phyloP scores from a whole-genome alignment of 1,140 invertebrate genomes.

The Sinonovacula constricta region DNA sequence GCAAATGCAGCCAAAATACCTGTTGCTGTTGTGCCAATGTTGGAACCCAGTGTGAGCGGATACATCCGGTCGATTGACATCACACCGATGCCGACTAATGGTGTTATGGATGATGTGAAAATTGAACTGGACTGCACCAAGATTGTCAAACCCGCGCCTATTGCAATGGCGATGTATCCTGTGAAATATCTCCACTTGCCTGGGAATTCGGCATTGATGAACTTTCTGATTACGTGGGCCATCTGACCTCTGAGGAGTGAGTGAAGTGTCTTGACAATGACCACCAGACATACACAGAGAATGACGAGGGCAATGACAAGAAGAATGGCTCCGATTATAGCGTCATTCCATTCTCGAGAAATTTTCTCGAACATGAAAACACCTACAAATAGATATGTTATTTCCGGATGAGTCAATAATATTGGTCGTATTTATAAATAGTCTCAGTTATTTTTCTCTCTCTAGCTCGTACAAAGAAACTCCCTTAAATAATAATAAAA shows the following conservation, averaged over 20 bases:
- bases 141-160: slow-evolving; percentile 82
- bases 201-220: slow-evolving; percentile 81
- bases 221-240: slow-evolving; percentile 79
- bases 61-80: slow-evolving; percentile 82
- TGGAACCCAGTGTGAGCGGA: slow-evolving; percentile 82
- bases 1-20: slow-evolving; percentile 80
- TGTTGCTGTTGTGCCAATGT: slow-evolving; percentile 84
- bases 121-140: slow-evolving; percentile 83
- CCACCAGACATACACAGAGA: slow-evolving; percentile 81
- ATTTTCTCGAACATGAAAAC: slow-evolving; percentile 59
- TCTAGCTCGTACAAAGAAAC: not conserved
- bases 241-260: slow-evolving; percentile 79
- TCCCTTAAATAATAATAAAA: not conserved
- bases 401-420: not conserved
- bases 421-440: not conserved
- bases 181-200: slow-evolving; percentile 78
- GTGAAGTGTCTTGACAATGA: slow-evolving; percentile 82
- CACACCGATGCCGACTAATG: slow-evolving; percentile 82
- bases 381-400: slow-evolving; percentile 56
- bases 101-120: slow-evolving; percentile 83
- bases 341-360: slow-evolving; percentile 74
- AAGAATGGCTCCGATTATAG: slow-evolving; percentile 78
- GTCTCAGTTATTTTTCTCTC: not conserved
- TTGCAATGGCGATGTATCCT: slow-evolving; percentile 81
- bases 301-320: slow-evolving; percentile 79